Percentiles rank a stretch among this genome's conserved stretches.
Conservation (phyloP, 2,888 invertebrate species). For the Malachius bipustulatus region DNA sequence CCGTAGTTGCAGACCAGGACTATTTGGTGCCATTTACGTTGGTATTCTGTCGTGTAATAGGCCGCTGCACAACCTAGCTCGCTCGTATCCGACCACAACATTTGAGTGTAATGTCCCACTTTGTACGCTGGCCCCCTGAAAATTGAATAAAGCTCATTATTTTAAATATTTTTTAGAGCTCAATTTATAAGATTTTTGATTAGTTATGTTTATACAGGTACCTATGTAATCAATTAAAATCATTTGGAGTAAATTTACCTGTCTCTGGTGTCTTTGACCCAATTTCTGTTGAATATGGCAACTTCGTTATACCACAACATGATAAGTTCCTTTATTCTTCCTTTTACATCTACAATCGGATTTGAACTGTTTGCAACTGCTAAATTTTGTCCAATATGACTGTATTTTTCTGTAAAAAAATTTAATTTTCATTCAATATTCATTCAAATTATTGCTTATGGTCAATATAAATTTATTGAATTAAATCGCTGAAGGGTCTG, state of each 20-base stretch:
- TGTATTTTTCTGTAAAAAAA: constrained; percentile 15
- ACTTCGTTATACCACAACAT: constrained; percentile 34
- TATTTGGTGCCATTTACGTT: constrained; percentile 26
- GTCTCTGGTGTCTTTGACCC: constrained; percentile 28
- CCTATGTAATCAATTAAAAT: too few species aligned
- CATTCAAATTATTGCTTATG: too few species aligned
- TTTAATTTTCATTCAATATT: constrained; percentile 4
- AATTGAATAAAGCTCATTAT: constrained; percentile 7
- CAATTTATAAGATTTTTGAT: too few species aligned
- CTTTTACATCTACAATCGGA: constrained; percentile 23
- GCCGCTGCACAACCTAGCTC: constrained; percentile 31
- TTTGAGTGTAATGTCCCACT: constrained; percentile 34
- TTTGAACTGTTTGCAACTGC: constrained; percentile 27
- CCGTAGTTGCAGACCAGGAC: constrained; percentile 34
- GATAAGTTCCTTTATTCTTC: constrained; percentile 25
- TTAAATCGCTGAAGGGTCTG: too few species aligned
- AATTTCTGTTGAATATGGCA: constrained; percentile 25
- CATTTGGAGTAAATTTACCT: too few species aligned
- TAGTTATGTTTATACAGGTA: too few species aligned
- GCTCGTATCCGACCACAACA: constrained; percentile 32
- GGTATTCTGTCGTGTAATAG: constrained; percentile 23
- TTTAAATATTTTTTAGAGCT: not conserved
- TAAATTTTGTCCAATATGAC: constrained; percentile 33
- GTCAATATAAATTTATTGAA: too few species aligned
- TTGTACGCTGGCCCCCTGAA: constrained; percentile 23